Conservation (phyloP, 2,113 vertebrate genomes). For the Neofelis nebulosa region DNA sequence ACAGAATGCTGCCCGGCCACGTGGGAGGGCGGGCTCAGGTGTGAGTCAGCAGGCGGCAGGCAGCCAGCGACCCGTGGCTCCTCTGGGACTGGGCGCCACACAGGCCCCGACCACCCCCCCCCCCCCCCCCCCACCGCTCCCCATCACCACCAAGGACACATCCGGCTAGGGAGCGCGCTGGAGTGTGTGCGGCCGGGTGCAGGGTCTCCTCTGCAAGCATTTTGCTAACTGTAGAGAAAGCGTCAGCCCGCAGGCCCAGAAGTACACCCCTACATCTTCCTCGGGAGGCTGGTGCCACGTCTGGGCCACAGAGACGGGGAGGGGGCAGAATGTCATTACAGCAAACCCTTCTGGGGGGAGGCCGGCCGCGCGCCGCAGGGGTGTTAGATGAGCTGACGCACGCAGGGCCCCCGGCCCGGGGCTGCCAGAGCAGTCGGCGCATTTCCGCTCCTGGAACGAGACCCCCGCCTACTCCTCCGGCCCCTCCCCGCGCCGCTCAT, state of each 20-base stretch:
- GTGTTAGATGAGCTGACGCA: background rate
- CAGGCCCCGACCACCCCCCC: background rate
- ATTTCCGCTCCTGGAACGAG: background rate
- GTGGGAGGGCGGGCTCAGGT: background rate
- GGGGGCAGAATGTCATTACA: accelerated
- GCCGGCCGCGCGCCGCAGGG: background rate
- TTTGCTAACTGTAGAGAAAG: background rate
- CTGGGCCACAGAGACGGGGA: background rate
- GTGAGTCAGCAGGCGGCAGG: background rate
- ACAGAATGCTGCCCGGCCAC: background rate
- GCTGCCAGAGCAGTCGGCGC: background rate
- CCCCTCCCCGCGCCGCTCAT: background rate
- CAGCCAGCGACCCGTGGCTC: background rate
- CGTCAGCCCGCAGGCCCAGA: background rate
- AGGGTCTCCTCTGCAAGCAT: background rate
- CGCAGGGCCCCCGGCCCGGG: background rate
- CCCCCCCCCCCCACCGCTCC: accelerated
- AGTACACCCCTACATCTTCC: accelerated
- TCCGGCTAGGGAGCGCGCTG: background rate
- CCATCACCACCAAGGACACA: no score
- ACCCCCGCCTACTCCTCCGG: background rate
- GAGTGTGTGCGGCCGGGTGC: background rate
- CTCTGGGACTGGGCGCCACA: background rate
- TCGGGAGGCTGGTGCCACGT: accelerated
- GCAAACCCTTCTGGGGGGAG: background rate